phyloP scores from a whole-genome alignment of 2,797 vertebrate species.

The Scleropages formosus region DNA sequence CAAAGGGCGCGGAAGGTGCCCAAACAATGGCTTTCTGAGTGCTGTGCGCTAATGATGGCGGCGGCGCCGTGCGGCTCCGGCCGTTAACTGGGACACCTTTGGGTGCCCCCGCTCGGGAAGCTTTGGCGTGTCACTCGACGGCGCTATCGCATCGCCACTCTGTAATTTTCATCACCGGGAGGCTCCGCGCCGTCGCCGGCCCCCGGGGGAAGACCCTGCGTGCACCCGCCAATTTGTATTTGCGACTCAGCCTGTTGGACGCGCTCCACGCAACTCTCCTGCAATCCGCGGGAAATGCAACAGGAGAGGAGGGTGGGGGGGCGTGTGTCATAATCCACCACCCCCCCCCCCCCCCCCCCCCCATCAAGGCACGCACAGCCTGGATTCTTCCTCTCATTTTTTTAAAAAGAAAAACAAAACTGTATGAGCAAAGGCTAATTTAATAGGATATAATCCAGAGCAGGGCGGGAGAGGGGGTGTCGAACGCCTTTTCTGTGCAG shows the following conservation, averaged over 20 bases:
- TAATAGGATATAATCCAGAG: slow-evolving; percentile 56
- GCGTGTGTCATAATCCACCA: slow-evolving; percentile 55
- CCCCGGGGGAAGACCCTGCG: no score
- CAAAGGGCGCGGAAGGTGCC: slow-evolving; percentile 41
- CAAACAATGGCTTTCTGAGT: slow-evolving; percentile 55
- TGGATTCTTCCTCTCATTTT: slow-evolving; percentile 35
- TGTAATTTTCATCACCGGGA: slow-evolving; percentile 72
- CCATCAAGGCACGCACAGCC: slow-evolving; percentile 40
- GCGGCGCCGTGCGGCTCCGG: slow-evolving; percentile 44
- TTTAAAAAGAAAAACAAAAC: slow-evolving; percentile 53
- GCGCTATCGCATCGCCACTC: slow-evolving; percentile 55
- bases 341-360: slow-evolving; percentile 43
- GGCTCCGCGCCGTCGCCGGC: slow-evolving; percentile 34
- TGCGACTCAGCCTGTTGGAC: slow-evolving; percentile 44
- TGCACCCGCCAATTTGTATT: slow-evolving; percentile 47
- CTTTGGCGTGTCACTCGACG: slow-evolving; percentile 48
- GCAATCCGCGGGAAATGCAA: slow-evolving; percentile 33
- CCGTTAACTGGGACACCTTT: slow-evolving; percentile 41
- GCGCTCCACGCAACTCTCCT: slow-evolving; percentile 14
- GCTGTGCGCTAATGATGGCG: slow-evolving; percentile 45
- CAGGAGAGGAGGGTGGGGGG: slow-evolving; percentile 20
- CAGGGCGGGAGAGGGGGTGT: slow-evolving; percentile 34
- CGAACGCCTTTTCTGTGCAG: slow-evolving; percentile 31
- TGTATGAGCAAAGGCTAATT: slow-evolving; percentile 47
- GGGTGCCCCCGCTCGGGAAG: slow-evolving; percentile 11